Evolutionary conservation across 2,113 vertebrate genomes (phyloP), one percentile per base, ranked within the genome.

Genomic region (Arvicanthis niloticus): DNA sequence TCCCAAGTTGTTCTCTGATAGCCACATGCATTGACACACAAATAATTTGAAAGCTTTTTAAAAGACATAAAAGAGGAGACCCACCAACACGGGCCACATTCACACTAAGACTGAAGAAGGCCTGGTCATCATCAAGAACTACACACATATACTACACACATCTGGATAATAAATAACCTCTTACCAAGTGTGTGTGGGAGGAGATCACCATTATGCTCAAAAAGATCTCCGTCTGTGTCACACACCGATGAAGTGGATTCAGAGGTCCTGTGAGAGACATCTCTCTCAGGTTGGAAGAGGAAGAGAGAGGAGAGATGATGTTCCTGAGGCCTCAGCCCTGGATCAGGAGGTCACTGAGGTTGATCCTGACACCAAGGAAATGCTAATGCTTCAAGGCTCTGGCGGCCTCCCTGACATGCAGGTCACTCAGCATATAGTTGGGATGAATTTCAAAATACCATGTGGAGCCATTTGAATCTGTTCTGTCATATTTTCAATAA

Each of bases 281-380:
- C 99, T 99, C 99, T 97, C 99, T 99, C 98, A 99, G 99, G 96
- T 99, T 99, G 95, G 99, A 99, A 98, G 99, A 99, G 98, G 99
- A 99, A 97, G 99, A 99, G 99, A 90, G 99, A 99, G 98, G 99
- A 99, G 82, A 99, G 29, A 99, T 93, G 7, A 73, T 40, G 37
- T 22, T 73, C 72, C 72, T 24, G n/a, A 42, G 73, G 73, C 11
- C 99, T 98, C 99, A 99, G 0, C 99, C 99, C 0, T 99, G 99
- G 99, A 99, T 99, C 96, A 99, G 99, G 22, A 99, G 99, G 24
- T 45, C 73, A 45, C 40, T 76, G 40, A 45, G n/a, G 72, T 22
- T 1, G 40, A 75, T n/a, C n/a, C 72, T 70, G 68, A 70, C 15
- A 17, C 67, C 68, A 16, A 37, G 68, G 21, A 75, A 75, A 22